A percentile compares a stretch with the other conserved stretches of the same genome.
Conservation (phyloP, 2,797 vertebrate genomes). For the Picus viridis region DNA sequence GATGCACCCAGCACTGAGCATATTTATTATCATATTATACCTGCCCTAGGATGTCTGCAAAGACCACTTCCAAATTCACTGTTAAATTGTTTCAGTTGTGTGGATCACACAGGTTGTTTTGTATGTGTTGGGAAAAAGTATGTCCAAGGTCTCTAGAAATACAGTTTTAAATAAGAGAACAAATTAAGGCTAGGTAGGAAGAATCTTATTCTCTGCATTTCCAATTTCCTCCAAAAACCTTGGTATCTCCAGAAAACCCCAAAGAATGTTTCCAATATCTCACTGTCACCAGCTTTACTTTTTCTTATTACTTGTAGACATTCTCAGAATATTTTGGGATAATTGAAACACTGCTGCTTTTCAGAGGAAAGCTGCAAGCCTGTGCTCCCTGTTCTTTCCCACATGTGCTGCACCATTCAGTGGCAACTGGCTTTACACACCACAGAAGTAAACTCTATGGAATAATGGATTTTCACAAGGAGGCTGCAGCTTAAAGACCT, state of each 20-base stretch:
- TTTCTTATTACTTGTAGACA: slow-evolving; percentile 21
- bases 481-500: neutral
- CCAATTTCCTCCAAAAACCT: slow-evolving; percentile 11
- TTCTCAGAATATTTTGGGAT: slow-evolving; percentile 24
- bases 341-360: neutral
- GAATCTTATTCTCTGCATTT: neutral
- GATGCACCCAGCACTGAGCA: neutral
- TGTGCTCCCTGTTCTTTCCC: neutral
- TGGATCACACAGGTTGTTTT: neutral
- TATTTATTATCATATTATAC: neutral
- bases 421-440: neutral
- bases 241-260: neutral
- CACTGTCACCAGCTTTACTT: neutral
- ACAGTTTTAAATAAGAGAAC: neutral
- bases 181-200: neutral
- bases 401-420: neutral
- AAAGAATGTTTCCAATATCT: slow-evolving; percentile 5
- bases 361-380: neutral
- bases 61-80: neutral
- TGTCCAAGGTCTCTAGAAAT: neutral
- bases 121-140: neutral
- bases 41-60: neutral
- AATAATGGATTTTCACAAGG: neutral
- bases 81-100: neutral
- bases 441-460: neutral